Percentiles rank a stretch among this genome's conserved stretches.
phyloP scores from a whole-genome alignment of 2,888 invertebrate species.

The Halictus quadricinctus region DNA sequence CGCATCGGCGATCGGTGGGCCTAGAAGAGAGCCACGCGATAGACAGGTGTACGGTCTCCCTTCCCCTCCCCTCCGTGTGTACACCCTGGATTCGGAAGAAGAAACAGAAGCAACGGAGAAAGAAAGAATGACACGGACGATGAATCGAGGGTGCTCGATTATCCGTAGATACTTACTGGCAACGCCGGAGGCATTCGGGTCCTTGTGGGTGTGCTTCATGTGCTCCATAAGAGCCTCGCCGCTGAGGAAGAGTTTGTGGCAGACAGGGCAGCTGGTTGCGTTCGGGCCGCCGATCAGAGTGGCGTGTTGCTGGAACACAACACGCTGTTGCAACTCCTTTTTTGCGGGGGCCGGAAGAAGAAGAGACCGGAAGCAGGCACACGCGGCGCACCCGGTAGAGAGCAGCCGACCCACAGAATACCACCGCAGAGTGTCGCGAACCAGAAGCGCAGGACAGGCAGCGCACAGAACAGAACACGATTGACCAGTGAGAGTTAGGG shows the following conservation, averaged over 20 bases:
- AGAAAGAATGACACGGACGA: conserved; percentile 49
- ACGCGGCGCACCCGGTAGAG: conserved; percentile 71
- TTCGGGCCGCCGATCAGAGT: conserved; percentile 95
- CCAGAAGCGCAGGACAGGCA: conserved; percentile 80
- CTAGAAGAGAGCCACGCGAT: background rate
- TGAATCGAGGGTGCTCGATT: conserved; percentile 51
- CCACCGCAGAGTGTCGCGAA: conserved; percentile 78
- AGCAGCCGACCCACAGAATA: conserved; percentile 78
- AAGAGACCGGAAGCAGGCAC: conserved; percentile 73
- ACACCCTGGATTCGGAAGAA: background rate
- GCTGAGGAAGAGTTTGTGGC: conserved; percentile 96
- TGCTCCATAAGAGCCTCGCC: conserved; percentile 97
- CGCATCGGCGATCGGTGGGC: background rate
- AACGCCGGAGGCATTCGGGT: conserved; percentile 93
- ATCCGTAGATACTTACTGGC: conserved; percentile 89
- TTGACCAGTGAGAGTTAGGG: conserved; percentile 78
- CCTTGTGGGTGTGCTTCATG: conserved; percentile 98
- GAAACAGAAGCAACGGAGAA: conserved; percentile 32
- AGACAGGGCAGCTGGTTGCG: conserved; percentile 95
- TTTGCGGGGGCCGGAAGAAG: conserved; percentile 75
- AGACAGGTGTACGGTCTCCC: background rate
- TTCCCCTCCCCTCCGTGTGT: background rate
- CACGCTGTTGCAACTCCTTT: conserved; percentile 94
- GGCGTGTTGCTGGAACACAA: conserved; percentile 98
- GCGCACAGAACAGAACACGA: conserved; percentile 79